Evolutionary conservation across 1,140 invertebrate genomes (phyloP).

Genomic region (Philaenus spumarius): DNA sequence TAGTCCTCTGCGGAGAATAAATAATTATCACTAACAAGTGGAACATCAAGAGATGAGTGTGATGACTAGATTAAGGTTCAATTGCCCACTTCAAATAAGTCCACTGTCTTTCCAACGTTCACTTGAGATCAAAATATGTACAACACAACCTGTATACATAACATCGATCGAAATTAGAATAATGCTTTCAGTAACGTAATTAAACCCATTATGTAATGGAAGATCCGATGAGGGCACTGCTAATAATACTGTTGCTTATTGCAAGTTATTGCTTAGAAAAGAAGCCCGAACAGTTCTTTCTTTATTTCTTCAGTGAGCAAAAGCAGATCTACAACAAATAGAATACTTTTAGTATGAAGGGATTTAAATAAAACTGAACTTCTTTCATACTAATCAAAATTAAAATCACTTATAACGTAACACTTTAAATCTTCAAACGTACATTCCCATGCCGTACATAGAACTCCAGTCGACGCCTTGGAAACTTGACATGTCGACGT

Average conservation of each 20-base stretch:
- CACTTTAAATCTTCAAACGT: constrained; percentile 54
- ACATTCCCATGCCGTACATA: constrained; percentile 88
- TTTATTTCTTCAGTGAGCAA: constrained; percentile 13
- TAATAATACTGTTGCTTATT: constrained; percentile 28
- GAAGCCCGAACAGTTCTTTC: constrained; percentile 5
- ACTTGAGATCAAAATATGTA: constrained; percentile 26
- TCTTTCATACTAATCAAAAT: too few species aligned
- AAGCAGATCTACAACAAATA: constrained; percentile 3
- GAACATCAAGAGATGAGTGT: constrained; percentile 13
- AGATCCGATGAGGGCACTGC: constrained; percentile 22
- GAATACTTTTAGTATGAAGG: background rate
- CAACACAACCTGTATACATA: constrained; percentile 10
- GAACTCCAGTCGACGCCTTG: constrained; percentile 83
- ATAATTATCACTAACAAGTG: constrained; percentile 22
- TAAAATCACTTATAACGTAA: background rate
- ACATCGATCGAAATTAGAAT: constrained; percentile 25
- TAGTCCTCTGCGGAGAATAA: constrained; percentile 19
- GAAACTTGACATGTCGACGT: constrained; percentile 86
- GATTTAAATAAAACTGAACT: background rate
- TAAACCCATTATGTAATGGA: constrained; percentile 14
- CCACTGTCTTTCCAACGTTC: constrained; percentile 9
- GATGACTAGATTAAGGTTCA: constrained; percentile 12
- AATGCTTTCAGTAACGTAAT: constrained; percentile 36
- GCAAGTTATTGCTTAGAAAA: constrained; percentile 32
- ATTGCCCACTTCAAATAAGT: background rate